Percentiles rank a stretch among this genome's conserved stretches.
phyloP scores from a whole-genome alignment of 2,113 vertebrate species.

The Mionectes macconnelli region DNA sequence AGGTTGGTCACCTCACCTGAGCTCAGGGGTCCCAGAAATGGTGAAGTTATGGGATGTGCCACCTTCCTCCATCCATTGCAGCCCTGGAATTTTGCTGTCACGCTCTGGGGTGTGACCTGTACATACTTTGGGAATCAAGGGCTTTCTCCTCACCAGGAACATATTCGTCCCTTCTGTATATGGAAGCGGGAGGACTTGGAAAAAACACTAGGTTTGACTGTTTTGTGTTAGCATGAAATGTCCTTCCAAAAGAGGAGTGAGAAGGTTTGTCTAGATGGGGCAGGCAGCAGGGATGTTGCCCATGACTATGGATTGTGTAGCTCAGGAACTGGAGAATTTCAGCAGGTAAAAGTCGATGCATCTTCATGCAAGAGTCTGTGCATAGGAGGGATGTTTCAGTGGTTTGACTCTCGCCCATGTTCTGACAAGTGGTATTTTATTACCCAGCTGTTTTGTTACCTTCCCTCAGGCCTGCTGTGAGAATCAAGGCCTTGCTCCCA shows the following conservation, averaged over 20 bases:
- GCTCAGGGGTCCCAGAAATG: neutral
- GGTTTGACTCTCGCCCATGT: neutral
- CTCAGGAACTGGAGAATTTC: neutral
- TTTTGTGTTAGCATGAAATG: neutral
- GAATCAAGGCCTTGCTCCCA: neutral
- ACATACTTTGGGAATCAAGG: neutral
- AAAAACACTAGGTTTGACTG: neutral
- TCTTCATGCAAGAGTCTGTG: neutral
- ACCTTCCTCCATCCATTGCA: neutral
- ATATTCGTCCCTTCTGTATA: neutral
- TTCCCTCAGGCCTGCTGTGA: neutral
- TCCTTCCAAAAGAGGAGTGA: neutral
- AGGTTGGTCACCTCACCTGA: neutral
- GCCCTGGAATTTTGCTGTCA: neutral
- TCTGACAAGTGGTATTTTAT: neutral
- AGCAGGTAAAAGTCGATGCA: fast-evolving
- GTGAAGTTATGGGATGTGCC: neutral
- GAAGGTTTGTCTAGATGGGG: neutral
- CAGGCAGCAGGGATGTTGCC: neutral
- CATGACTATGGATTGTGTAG: neutral
- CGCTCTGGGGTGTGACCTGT: neutral
- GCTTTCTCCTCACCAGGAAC: neutral
- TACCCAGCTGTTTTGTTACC: neutral
- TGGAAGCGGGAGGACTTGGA: neutral
- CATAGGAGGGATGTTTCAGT: neutral